Base-by-base conservation (phyloP, 1,140 invertebrate species). In the Neotoxoptera formosana region DNA sequence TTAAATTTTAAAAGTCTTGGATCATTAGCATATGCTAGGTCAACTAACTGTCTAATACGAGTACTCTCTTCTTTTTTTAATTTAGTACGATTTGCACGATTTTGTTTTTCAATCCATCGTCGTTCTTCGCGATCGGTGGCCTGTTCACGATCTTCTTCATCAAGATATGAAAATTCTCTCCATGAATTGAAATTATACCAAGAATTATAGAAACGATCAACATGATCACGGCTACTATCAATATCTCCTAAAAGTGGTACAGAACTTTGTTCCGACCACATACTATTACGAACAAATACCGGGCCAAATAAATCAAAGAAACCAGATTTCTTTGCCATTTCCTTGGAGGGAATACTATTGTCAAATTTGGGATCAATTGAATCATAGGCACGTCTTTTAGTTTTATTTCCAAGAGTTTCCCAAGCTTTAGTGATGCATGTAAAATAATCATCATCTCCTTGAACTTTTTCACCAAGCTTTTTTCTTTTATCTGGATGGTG, bases 121-220 rank as follows among this genome's bases (percentile, higher is more conserved):
- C 99, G 96, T 96, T 99, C 99, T 94, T 99, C 99, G 2, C 99
- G 97, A 96, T 98, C 98, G 95, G 99, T 97, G 8, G 99, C 99
- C 95, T 98, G 99, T 95, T 99, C 98, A 95, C 99, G 99, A 94
- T 99, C 99, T 95, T 99, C 99, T 95, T 99, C 99, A 95, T 99
- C 99, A 93, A 99, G 95, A 95, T 99, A 99, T n/a, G 99, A 99
- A 96, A 98, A 99, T 95, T 99, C 99, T 94, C 99, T 96, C 99
- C 99, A 99, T 0, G 99, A 99, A 94, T 99, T 98, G 96, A 99
- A 99, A 94, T 98, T 97, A 95, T 99, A 99, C 98, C 99, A 99
- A 95, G 98, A 98, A 76, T 97, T 96, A 95, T 98, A 98, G 95
- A 98, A 98, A 76, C 96, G 96, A 95, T 99, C 98, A 2, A 98